Evolutionary conservation across 2,888 invertebrate genomes (phyloP).

Genomic region (Trissolcus japonicus): DNA sequence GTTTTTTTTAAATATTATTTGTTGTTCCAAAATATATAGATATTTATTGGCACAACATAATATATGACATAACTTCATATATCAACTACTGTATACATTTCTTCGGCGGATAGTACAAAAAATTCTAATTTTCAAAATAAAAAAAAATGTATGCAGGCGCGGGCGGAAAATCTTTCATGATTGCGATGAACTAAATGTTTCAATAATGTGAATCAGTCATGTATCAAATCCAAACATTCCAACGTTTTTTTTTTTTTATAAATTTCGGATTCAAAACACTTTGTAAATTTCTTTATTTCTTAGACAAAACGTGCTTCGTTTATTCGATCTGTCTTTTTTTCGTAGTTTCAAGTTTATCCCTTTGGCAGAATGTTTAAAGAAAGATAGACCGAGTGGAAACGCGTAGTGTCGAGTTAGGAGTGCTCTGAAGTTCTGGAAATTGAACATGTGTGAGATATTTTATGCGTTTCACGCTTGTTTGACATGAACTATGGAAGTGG

Average conservation of each 20-base stretch:
- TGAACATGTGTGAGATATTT: conserved; percentile 34
- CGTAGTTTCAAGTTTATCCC: neutral
- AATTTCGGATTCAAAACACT: conserved; percentile 29
- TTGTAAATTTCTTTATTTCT: conserved; percentile 20
- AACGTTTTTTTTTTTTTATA: conserved; percentile 8
- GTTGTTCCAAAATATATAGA: conserved; percentile 8
- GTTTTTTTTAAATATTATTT: conserved; percentile 1
- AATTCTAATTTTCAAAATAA: neutral
- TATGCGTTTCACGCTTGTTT: conserved; percentile 80
- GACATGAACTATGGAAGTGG: conserved; percentile 80
- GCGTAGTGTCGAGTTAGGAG: conserved; percentile 44
- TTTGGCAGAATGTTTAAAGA: conserved; percentile 30
- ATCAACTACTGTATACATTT: conserved; percentile 19
- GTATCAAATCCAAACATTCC: conserved; percentile 46
- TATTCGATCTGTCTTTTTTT: conserved; percentile 36
- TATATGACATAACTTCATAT: no score
- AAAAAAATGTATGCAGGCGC: conserved; percentile 23
- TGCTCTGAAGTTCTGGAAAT: conserved; percentile 57
- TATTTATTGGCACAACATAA: conserved; percentile 8
- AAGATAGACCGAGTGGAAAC: conserved; percentile 41
- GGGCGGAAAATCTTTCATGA: neutral
- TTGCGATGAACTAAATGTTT: conserved; percentile 14
- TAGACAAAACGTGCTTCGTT: conserved; percentile 33
- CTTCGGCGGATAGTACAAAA: conserved; percentile 1
- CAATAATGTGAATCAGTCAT: conserved; percentile 35